A percentile compares a stretch with the other conserved stretches of the same genome.
phyloP scores from a whole-genome alignment of 2,888 invertebrate species.

The Rugalucina vietnamica region DNA sequence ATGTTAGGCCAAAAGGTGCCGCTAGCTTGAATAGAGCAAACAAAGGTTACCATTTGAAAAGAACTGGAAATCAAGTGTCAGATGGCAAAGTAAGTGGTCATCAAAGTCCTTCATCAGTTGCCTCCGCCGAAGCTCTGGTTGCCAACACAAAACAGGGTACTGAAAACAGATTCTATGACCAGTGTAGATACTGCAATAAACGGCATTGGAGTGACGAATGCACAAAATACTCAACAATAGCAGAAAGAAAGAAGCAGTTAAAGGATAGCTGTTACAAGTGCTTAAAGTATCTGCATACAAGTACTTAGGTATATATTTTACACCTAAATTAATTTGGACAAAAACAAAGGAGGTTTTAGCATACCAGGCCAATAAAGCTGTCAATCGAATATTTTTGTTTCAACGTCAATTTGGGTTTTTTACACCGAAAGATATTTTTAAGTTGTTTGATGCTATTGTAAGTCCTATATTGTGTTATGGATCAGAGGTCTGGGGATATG shows the following conservation, averaged over 20 bases:
- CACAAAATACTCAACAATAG: not conserved
- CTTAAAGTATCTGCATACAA: no score
- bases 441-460: no score
- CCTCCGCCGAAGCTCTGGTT: not conserved
- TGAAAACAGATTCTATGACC: not conserved
- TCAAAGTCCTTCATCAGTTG: not conserved
- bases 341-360: no score
- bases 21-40: not conserved
- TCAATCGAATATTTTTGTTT: no score
- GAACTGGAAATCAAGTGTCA: not conserved
- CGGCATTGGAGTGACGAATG: not conserved
- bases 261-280: not conserved
- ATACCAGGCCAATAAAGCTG: no score
- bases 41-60: not conserved
- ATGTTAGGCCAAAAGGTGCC: not conserved
- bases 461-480: no score
- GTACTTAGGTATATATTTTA: no score
- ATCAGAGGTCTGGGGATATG: no score
- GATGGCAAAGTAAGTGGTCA: not conserved
- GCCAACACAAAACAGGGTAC: not conserved
- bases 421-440: no score
- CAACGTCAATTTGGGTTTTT: no score
- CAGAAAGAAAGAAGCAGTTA: not conserved
- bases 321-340: no score
- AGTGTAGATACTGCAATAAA: not conserved